Conservation (phyloP, 2,797 vertebrate species). For the Sebastes itinus region DNA sequence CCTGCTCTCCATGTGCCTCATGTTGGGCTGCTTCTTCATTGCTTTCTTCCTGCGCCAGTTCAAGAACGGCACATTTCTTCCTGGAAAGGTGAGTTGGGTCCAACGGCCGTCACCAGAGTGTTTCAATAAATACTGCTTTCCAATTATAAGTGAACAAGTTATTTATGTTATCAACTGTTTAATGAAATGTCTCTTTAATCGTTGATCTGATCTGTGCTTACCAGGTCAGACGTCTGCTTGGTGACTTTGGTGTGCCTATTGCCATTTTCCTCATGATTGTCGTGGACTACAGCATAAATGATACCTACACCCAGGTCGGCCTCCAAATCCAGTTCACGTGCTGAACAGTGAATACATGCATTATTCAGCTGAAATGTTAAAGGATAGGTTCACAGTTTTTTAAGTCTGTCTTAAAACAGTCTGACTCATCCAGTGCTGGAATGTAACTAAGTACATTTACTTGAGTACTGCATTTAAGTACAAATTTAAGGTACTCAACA, state of each 20-base stretch:
- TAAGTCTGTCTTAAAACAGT: no score
- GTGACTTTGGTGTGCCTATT: conserved; percentile 98
- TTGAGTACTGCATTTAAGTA: no score
- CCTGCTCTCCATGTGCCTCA: conserved; percentile 90
- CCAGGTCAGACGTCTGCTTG: conserved; percentile 92
- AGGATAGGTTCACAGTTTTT: background rate
- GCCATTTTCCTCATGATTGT: conserved; percentile 93
- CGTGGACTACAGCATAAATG: conserved; percentile 83
- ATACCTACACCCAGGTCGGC: conserved; percentile 93
- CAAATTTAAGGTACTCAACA: no score
- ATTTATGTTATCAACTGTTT: background rate
- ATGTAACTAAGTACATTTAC: no score
- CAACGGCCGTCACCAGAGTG: background rate
- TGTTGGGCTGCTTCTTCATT: conserved; percentile 89
- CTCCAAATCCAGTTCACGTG: background rate
- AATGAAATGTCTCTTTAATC: background rate
- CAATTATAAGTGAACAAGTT: background rate
- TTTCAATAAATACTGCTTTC: background rate
- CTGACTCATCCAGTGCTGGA: no score
- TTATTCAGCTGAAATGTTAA: background rate
- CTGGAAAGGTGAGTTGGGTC: conserved; percentile 83
- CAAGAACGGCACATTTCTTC: conserved; percentile 91
- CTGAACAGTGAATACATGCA: background rate
- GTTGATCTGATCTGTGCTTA: background rate
- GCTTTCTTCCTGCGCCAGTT: conserved; percentile 89